phyloP scores from a whole-genome alignment of 2,113 vertebrate genomes.

The Brienomyrus longianalis region DNA sequence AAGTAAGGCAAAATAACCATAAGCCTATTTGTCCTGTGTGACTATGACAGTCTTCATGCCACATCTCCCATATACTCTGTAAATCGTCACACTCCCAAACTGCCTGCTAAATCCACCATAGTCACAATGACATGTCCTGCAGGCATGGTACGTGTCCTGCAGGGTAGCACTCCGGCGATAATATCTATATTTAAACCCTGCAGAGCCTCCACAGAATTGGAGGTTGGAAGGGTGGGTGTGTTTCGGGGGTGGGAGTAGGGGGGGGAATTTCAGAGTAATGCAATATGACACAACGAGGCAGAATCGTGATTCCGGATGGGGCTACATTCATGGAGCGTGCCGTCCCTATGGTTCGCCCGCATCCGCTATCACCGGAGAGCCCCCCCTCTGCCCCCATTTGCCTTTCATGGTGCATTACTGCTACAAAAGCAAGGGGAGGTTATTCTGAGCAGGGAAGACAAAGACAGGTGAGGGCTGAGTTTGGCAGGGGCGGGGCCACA shows the following conservation, averaged over 20 bases:
- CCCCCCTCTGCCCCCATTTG: not conserved
- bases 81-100: not conserved
- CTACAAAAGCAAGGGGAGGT: not conserved
- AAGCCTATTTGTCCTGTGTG: not conserved
- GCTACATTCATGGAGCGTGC: not conserved
- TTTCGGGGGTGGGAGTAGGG: not conserved
- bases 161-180: not conserved
- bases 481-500: not conserved
- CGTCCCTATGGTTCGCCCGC: not conserved
- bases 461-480: not conserved
- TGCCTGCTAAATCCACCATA: not conserved
- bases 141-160: not conserved
- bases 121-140: not conserved
- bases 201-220: not conserved
- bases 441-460: not conserved
- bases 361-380: not conserved
- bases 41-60: not conserved
- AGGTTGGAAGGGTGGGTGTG: not conserved
- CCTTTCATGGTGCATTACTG: not conserved
- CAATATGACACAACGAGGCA: not conserved
- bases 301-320: not conserved
- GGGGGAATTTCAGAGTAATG: not conserved
- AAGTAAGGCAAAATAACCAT: not conserved
- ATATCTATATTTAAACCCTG: conserved; percentile 14
- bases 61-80: not conserved